Base-by-base conservation (phyloP, 2,888 invertebrate species). In the Troglohyphantes excavatus region DNA sequence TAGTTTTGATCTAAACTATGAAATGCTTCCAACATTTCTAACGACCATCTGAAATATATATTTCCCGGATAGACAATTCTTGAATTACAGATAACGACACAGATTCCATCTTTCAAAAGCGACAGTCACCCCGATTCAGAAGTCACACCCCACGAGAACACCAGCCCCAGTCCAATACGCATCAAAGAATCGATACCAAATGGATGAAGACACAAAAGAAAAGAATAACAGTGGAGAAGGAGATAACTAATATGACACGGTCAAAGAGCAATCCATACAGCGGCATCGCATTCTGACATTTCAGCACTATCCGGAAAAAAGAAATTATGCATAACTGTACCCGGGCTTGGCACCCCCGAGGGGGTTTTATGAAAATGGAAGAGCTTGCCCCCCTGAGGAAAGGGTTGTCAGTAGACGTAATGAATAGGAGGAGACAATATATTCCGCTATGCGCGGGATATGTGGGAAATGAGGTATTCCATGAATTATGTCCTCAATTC, bases 321-420 rank as follows among this genome's bases (percentile, higher is more conserved):
- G 19, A 21, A 67, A 79, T 79, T 67, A 79, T 79, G 79, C 79
- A 79, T 65, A 79, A 79, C 79, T 61, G 11, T 61, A 27, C 61
- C 27, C 13, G 21, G 19, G 53, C 26, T 17, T 33, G 21, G n/a
- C n/a, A 17, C 33, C 61, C 76, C 79, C 67, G 23, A 26, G 43
- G 79, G 79, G 59, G 9, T 26, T 43, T 79, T 67, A 79, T 65
- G 67, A 67, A 79, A 79, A 79, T 79, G 67, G 79, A 79, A 65
- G 21, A 46, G 65, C 43, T 19, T n/a, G 79, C 9, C 46, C 67
- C 63, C 67, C 27, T 3, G 39, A 65, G 39, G 27, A 46, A 65
- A 53, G 46, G 33, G 79, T 67, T 67, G 79, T 65, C 79, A 79
- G 79, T 65, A 27, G 65, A 65, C 19, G 39, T 79, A 79, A 79